These are phyloP conservation scores for Pelobates cultripes DNA, from an alignment of 2,797 vertebrate genomes.

Conservation along the genomic window DNA sequence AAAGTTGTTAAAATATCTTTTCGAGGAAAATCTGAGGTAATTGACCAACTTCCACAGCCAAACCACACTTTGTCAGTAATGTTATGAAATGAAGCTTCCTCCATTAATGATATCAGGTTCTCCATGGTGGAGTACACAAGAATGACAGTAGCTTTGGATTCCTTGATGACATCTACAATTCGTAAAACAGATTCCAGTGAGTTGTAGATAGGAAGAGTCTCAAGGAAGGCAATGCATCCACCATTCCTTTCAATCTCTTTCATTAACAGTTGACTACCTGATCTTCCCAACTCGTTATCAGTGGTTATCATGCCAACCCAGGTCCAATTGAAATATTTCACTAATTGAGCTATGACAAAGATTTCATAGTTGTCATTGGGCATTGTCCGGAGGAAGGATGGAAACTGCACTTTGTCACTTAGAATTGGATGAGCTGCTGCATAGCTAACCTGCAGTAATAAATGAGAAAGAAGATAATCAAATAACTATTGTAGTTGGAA, in stretches of 20 bases:
- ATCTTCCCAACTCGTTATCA: slow-evolving; percentile 48
- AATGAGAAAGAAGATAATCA: neutral
- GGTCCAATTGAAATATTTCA: slow-evolving; percentile 48
- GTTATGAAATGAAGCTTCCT: slow-evolving; percentile 38
- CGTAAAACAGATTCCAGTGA: slow-evolving; percentile 30
- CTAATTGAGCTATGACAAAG: slow-evolving; percentile 34
- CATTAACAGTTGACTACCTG: slow-evolving; percentile 31
- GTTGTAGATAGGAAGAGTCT: slow-evolving; percentile 34
- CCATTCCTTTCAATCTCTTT: slow-evolving; percentile 41
- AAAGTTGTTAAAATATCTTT: slow-evolving; percentile 36
- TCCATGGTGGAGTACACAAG: slow-evolving; percentile 50
- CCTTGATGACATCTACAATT: slow-evolving; percentile 37
- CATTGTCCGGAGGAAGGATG: slow-evolving; percentile 43
- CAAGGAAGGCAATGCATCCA: slow-evolving; percentile 41
- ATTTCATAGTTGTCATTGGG: slow-evolving; percentile 47
- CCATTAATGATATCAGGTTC: slow-evolving; percentile 48
- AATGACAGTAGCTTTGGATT: slow-evolving; percentile 46
- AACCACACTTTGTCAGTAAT: slow-evolving; percentile 49
- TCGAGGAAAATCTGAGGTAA: slow-evolving; percentile 40
- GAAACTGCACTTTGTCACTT: slow-evolving; percentile 46
- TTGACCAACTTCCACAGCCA: slow-evolving; percentile 41
- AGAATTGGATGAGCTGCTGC: slow-evolving; percentile 39
- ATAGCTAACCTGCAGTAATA: slow-evolving; percentile 38
- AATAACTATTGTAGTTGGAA: too few species aligned
- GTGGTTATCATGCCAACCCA: slow-evolving; percentile 49